Conservation (phyloP, 2,797 vertebrate genomes). For the Balearica regulorum region DNA sequence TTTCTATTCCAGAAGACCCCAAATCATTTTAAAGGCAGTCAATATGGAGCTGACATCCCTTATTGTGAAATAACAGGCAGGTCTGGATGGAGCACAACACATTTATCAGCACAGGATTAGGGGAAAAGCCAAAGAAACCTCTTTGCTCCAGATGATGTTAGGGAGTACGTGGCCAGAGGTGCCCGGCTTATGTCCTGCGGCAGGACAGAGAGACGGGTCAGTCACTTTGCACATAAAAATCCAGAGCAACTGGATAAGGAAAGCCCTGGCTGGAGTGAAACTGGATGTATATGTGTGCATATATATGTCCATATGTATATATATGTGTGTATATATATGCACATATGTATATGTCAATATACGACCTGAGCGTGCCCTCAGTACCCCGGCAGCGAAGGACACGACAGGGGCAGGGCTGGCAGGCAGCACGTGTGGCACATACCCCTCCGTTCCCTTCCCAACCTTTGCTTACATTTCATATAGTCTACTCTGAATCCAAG, state of each 20-base stretch:
- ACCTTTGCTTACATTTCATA: constrained; percentile 9
- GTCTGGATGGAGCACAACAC: fast-evolving
- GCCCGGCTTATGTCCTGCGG: fast-evolving
- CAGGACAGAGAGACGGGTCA: not conserved
- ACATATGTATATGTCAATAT: too few relatives aligned
- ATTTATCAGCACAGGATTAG: not conserved
- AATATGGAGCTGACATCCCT: not conserved
- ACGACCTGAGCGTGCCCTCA: not conserved
- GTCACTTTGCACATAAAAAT: not conserved
- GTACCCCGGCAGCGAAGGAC: not conserved
- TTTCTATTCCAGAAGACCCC: not conserved
- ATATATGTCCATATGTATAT: not conserved
- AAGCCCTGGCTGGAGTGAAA: not conserved
- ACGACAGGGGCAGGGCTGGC: fast-evolving
- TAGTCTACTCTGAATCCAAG: not conserved
- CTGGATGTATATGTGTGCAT: not conserved
- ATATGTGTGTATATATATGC: fast-evolving
- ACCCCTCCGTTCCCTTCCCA: not conserved
- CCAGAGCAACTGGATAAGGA: not conserved
- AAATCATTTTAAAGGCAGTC: not conserved
- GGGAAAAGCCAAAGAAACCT: not conserved
- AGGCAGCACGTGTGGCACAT: not conserved
- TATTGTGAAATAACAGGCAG: not conserved
- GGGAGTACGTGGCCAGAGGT: not conserved
- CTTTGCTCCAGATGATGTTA: not conserved